These are phyloP conservation scores for Gila robusta DNA, from an alignment of 2,797 vertebrate species.

Conservation along the genomic window DNA sequence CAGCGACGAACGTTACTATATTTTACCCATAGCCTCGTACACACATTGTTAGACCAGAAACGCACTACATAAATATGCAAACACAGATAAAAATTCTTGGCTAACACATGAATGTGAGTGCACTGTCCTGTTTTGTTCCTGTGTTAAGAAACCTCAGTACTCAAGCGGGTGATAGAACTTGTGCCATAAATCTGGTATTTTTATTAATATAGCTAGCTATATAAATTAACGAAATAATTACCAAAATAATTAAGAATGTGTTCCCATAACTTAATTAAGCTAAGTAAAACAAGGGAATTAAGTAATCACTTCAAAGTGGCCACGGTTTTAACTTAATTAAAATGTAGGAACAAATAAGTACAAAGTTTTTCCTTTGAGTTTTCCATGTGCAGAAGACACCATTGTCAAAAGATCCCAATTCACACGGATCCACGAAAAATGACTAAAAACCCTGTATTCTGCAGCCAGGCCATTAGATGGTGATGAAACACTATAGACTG, in stretches of 20 bases:
- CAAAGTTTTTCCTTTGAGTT: no score
- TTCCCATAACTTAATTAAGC: not conserved
- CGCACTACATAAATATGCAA: not conserved
- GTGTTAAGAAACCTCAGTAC: not conserved
- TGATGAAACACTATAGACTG: no score
- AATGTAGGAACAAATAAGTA: not conserved
- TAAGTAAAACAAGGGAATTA: not conserved
- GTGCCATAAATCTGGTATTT: not conserved
- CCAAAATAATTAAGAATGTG: not conserved
- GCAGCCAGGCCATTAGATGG: no score
- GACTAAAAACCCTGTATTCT: no score
- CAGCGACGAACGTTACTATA: not conserved
- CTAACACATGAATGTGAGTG: not conserved
- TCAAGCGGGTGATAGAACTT: not conserved
- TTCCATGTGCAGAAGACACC: no score
- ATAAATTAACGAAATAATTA: not conserved
- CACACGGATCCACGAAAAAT: no score
- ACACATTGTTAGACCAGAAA: not conserved
- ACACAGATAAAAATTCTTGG: not conserved
- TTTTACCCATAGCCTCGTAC: not conserved
- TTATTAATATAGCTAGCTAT: not conserved
- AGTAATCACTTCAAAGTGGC: not conserved
- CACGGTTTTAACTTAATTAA: not conserved
- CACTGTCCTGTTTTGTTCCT: not conserved
- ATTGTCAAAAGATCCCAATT: no score